These are phyloP conservation scores for Heliconius sara DNA, from an alignment of 2,888 invertebrate species.

Conservation along the genomic window DNA sequence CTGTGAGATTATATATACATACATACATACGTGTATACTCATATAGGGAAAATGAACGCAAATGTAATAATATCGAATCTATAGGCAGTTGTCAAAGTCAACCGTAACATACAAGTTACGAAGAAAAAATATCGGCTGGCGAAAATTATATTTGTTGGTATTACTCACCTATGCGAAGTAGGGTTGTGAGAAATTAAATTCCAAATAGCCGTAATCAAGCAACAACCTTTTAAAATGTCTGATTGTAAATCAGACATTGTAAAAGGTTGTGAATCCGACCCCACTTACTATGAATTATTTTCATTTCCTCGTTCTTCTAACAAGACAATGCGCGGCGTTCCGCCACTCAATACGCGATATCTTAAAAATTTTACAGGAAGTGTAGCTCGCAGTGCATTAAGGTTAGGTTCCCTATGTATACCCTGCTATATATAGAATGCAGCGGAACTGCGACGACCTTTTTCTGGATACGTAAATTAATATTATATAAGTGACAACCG, in stretches of 20 bases:
- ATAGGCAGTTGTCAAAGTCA: slow-evolving; percentile 38
- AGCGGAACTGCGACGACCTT: neutral
- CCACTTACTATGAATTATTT: neutral
- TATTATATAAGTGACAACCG: neutral
- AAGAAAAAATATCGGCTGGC: slow-evolving; percentile 48
- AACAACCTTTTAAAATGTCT: too few relatives aligned
- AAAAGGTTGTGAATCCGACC: neutral
- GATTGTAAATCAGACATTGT: neutral
- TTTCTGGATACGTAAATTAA: neutral
- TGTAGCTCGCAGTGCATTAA: neutral
- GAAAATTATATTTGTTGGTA: slow-evolving; percentile 49
- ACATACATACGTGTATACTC: neutral
- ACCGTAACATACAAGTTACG: slow-evolving; percentile 40
- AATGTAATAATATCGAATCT: slow-evolving; percentile 30
- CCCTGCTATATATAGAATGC: neutral
- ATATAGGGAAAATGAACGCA: slow-evolving; percentile 1
- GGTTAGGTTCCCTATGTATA: neutral
- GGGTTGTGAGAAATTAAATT: slow-evolving; percentile 36
- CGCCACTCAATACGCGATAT: too few relatives aligned
- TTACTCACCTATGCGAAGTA: slow-evolving; percentile 45
- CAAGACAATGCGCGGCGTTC: neutral
- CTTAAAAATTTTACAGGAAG: neutral
- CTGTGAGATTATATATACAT: neutral
- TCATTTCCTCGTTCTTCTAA: neutral
- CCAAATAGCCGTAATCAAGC: too few relatives aligned